Conservation (phyloP, 2,888 invertebrate genomes). For the Drosophila colorata region DNA sequence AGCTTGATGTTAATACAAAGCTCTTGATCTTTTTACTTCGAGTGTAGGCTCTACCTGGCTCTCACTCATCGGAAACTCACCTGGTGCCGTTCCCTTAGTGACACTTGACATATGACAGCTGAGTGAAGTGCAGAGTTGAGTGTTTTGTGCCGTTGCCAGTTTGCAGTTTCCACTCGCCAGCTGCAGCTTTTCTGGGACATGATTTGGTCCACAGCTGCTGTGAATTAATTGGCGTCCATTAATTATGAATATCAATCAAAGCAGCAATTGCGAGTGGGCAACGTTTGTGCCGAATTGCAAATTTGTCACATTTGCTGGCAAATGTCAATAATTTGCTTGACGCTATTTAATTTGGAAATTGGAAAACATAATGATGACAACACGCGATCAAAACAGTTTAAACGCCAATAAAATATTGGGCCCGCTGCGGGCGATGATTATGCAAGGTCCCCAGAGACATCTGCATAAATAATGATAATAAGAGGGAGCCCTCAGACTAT, state of each 20-base stretch:
- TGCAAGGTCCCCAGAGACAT: constrained; percentile 61
- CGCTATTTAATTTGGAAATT: constrained; percentile 39
- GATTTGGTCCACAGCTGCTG: constrained; percentile 43
- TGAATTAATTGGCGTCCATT: constrained; percentile 46
- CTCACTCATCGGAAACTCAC: constrained; percentile 2
- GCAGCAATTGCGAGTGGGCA: too few relatives aligned
- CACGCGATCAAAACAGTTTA: constrained; percentile 70
- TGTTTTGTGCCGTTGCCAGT: constrained; percentile 14
- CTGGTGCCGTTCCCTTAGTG: neutral
- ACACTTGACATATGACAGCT: constrained; percentile 43
- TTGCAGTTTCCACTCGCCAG: constrained; percentile 10
- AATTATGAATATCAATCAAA: constrained; percentile 48
- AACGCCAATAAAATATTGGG: constrained; percentile 49
- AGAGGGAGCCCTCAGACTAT: constrained; percentile 47
- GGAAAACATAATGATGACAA: constrained; percentile 41
- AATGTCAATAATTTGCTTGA: constrained; percentile 37
- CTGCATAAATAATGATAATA: constrained; percentile 71
- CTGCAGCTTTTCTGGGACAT: constrained; percentile 29
- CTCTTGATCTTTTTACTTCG: neutral
- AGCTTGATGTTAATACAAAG: neutral
- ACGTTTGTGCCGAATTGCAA: constrained; percentile 6
- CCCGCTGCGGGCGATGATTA: constrained; percentile 35
- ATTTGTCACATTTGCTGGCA: constrained; percentile 22
- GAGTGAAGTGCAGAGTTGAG: constrained; percentile 40
- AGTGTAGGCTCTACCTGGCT: neutral